Evolutionary conservation across 2,888 invertebrate species (phyloP).

Genomic region (Ormia ochracea): DNA sequence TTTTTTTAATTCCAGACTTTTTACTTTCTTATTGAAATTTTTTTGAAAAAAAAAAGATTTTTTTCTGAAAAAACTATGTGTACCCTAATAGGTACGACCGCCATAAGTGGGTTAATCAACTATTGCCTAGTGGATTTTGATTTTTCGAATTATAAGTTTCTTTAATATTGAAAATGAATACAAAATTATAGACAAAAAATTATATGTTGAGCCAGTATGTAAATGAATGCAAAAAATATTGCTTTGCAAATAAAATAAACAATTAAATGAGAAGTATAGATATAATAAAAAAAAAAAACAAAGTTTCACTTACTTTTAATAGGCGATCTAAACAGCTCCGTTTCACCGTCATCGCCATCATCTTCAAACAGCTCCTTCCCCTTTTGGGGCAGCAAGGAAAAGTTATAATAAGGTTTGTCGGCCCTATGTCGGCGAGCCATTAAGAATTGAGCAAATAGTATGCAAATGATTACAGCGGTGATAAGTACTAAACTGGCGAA

Average conservation of each 20-base stretch:
- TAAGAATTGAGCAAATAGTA: slow-evolving; percentile 72
- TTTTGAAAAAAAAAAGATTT: too few relatives aligned
- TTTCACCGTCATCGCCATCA: slow-evolving; percentile 75
- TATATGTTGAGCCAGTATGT: too few relatives aligned
- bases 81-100: too few relatives aligned
- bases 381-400: slow-evolving; percentile 76
- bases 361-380: slow-evolving; percentile 74
- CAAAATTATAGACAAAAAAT: too few relatives aligned
- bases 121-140: too few relatives aligned
- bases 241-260: not conserved
- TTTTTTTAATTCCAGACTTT: too few relatives aligned
- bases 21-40: too few relatives aligned
- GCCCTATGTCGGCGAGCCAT: slow-evolving; percentile 68
- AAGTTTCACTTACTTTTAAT: slow-evolving; percentile 72
- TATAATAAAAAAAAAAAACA: too few relatives aligned
- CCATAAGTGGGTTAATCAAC: too few relatives aligned
- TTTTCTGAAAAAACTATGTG: too few relatives aligned
- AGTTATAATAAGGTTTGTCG: slow-evolving; percentile 74
- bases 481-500: slow-evolving; percentile 80
- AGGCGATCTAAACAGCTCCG: slow-evolving; percentile 75
- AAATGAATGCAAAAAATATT: not conserved
- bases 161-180: too few relatives aligned
- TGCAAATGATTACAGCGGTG: slow-evolving; percentile 68
- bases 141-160: too few relatives aligned
- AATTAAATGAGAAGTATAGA: not conserved